Base-by-base conservation (phyloP, 2,797 vertebrate genomes). In the Danionella dracula region DNA sequence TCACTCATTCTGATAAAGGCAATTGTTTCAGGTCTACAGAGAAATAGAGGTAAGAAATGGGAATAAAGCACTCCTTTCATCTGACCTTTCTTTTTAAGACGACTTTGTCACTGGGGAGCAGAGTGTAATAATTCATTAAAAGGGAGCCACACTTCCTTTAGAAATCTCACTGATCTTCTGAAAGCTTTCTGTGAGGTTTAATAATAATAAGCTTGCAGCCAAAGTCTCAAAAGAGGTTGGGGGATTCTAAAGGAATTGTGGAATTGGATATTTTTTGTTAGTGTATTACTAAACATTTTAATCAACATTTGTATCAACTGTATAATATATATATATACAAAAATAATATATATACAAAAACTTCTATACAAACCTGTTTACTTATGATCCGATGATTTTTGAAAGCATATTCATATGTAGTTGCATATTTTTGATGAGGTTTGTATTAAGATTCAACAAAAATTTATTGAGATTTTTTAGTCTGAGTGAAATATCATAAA, bases 61-160 rank as follows among this genome's bases (percentile, higher is more conserved):
- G 48, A 55, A 51, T 49, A 29, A 51, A 49, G 59, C 53, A 44
- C 68, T 23, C 27, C 35, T 71, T 66, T 73, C 59, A 69, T 49
- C 41, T 57, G 23, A 42, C 32, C 35, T 51, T 44, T 62, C 37
- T 59, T 46, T 16, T 68, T 69, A 61, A 49, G 53, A 31, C 51
- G 71, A 61, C 54, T 51, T 68, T 44, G 50, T 63, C 29, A 48
- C 57, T 53, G 44, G 54, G 48, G 53, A 21, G 40, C 48, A 35
- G 19, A 62, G 51, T 69, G 66, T 67, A 68, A 62, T 54, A 66
- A 68, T 66, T 67, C 56, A 72, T 66, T 77, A 62, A 63, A 57
- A 61, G 49, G 49, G 60, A 71, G 49, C 46, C 49, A 44, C 11
- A 5, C 59, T 64, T 56, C 38, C 56, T 65, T 69, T 35, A 32